A percentile compares a stretch with the other conserved stretches of the same genome.
Conservation (phyloP, 2,888 invertebrate species). For the Tetanocera ferruginea region DNA sequence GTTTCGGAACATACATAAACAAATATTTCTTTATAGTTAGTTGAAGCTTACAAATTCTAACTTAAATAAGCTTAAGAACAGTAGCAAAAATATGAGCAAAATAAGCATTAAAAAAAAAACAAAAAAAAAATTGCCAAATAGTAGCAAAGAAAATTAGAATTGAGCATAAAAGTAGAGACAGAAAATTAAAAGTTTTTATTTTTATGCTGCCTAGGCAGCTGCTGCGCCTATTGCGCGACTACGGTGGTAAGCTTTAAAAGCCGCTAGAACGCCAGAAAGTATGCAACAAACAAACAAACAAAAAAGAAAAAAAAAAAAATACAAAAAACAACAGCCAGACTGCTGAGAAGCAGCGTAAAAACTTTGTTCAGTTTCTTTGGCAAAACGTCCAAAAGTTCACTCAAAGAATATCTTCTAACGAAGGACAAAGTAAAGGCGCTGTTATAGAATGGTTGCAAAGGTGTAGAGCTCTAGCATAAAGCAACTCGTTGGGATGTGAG, state of each 20-base stretch:
- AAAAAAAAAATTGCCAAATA: background rate
- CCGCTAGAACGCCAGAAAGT: background rate
- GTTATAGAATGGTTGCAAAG: background rate
- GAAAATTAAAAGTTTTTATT: conserved; percentile 26
- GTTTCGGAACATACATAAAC: background rate
- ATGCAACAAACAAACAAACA: background rate
- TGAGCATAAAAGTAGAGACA: conserved; percentile 11
- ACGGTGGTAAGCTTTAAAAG: background rate
- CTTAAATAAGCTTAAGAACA: background rate
- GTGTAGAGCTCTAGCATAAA: background rate
- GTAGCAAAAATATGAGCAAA: background rate
- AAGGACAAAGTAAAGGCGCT: background rate
- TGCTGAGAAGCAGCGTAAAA: background rate
- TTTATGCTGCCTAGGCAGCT: conserved; percentile 2
- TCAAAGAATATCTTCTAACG: background rate
- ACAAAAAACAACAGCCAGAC: too few relatives aligned
- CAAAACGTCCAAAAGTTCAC: background rate
- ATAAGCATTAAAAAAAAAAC: background rate
- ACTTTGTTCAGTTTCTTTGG: background rate
- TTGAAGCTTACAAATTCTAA: background rate
- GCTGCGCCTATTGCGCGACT: background rate
- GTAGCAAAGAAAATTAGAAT: background rate
- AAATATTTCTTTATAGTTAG: background rate
- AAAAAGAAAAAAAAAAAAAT: background rate
- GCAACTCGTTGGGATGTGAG: background rate